Evolutionary conservation across 2,888 invertebrate genomes (phyloP), one percentile per base, ranked within the genome.

Genomic region (Gortyna flavago): DNA sequence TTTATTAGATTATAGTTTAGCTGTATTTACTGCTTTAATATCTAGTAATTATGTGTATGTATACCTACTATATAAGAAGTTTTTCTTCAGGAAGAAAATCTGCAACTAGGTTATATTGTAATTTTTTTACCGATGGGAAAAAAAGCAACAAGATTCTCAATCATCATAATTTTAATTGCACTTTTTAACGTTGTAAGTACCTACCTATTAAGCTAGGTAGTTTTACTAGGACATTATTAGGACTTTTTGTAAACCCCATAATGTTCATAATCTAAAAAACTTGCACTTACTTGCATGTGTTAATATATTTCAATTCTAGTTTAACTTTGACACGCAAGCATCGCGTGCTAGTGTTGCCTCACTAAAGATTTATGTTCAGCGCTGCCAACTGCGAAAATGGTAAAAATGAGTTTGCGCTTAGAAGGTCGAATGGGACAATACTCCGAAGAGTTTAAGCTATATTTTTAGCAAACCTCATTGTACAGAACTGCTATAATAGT

Each of bases 341-440:
- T 87, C 67, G 88, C 88, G 88, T 88, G 88, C 65, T 57, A 13
- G 81, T 81, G 75, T 81, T 84, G 69, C 81, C 72, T 72, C 81
- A 86, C 80, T 74, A 84, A 80, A 86, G 72, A 79, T 81, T 86
- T 81, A 85, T 83, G 54, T 75, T 83, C 65, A 77, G 70, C 81
- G 75, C 84, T 85, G 57, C 82, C 64, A 88, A 77, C 77, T 72
- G 78, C 32, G 76, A 87, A 86, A 80, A 81, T 72, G 44, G 35
- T 74, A 78, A 80, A 77, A 86, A 83, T 78, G 69, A 75, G 75
- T 76, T 78, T 70, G 57, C 38, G 68, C 77, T 77, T 32, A 29
- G 62, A 80, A 86, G 85, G 86, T 83, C 84, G 74, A 76, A 73
- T 70, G 57, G 77, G 76, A 78, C 69, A 78, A 77, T 71, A 48